These are phyloP conservation scores for Monochamus alternatus DNA, from an alignment of 2,888 invertebrate species.

Conservation along the genomic window DNA sequence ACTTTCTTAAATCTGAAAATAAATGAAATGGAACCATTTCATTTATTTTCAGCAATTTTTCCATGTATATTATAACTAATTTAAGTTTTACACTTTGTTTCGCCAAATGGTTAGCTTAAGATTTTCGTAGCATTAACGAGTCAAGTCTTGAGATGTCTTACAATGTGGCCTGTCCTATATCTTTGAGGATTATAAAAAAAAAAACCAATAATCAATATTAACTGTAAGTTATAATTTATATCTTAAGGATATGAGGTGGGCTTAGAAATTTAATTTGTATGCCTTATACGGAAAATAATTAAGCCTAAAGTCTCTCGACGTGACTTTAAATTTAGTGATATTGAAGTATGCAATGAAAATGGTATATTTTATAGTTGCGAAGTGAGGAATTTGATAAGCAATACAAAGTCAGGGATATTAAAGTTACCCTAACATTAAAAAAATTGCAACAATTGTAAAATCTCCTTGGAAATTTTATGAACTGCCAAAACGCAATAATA, in stretches of 20 bases:
- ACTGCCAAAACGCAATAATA: slow-evolving; percentile 27
- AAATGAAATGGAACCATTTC: slow-evolving; percentile 12
- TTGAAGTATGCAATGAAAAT: slow-evolving; percentile 24
- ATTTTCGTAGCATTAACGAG: background rate
- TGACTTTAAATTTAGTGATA: slow-evolving; percentile 16
- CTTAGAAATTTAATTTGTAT: too few species aligned
- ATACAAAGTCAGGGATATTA: slow-evolving; percentile 29
- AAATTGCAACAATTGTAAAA: background rate
- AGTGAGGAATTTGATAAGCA: slow-evolving; percentile 18
- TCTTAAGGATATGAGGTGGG: too few species aligned
- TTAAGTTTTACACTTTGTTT: slow-evolving; percentile 26
- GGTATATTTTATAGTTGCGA: slow-evolving; percentile 22
- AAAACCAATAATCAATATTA: too few species aligned
- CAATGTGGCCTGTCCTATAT: slow-evolving; percentile 17
- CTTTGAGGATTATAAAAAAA: background rate
- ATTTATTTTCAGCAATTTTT: slow-evolving; percentile 12
- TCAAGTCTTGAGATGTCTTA: slow-evolving; percentile 3
- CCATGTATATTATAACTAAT: slow-evolving; percentile 22
- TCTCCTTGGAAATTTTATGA: slow-evolving; percentile 1
- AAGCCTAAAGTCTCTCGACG: background rate
- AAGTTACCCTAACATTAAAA: background rate
- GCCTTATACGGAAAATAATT: too few species aligned
- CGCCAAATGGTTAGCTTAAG: slow-evolving; percentile 25
- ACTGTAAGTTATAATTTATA: too few species aligned
- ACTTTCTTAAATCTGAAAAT: slow-evolving; percentile 25